These are phyloP conservation scores for Arrhamphus sclerolepis DNA, from an alignment of 2,797 vertebrate genomes.

Conservation along the genomic window DNA sequence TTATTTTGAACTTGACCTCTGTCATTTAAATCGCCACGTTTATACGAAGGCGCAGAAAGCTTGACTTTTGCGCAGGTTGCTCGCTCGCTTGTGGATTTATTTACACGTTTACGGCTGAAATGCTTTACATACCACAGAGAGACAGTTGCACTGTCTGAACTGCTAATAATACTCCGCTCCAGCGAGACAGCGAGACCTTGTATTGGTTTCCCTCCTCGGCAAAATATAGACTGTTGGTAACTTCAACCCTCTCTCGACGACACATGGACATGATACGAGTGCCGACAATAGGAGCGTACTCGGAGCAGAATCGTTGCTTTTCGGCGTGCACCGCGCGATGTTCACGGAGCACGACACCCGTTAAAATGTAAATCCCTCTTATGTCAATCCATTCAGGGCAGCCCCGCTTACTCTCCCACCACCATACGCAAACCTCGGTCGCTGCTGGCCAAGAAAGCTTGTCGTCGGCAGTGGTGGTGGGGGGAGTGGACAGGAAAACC, in stretches of 20 bases:
- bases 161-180: constrained; percentile 84
- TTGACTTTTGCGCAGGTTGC: constrained; percentile 15
- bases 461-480: constrained; percentile 66
- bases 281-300: constrained; percentile 18
- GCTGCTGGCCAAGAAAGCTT: constrained; percentile 59
- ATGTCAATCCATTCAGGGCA: constrained; percentile 72
- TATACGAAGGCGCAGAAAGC: constrained; percentile 5
- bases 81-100: constrained; percentile 28
- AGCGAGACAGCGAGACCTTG: constrained; percentile 75
- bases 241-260: constrained; percentile 60
- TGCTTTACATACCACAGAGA: constrained; percentile 84
- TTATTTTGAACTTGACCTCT: constrained; percentile 71
- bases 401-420: constrained; percentile 73
- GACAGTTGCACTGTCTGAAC: constrained; percentile 80
- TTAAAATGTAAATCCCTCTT: constrained; percentile 74
- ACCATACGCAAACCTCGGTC: constrained; percentile 73
- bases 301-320: constrained; percentile 19
- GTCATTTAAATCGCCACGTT: constrained; percentile 31
- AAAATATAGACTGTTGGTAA: constrained; percentile 70
- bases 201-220: constrained; percentile 77
- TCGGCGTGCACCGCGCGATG: constrained; percentile 34
- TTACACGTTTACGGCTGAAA: constrained; percentile 72
- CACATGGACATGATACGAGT: constrained; percentile 62
- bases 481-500: constrained; percentile 67
- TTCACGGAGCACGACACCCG: constrained; percentile 55